Evolutionary conservation across 2,113 vertebrate species (phyloP).

Genomic region (Electrona antarctica): DNA sequence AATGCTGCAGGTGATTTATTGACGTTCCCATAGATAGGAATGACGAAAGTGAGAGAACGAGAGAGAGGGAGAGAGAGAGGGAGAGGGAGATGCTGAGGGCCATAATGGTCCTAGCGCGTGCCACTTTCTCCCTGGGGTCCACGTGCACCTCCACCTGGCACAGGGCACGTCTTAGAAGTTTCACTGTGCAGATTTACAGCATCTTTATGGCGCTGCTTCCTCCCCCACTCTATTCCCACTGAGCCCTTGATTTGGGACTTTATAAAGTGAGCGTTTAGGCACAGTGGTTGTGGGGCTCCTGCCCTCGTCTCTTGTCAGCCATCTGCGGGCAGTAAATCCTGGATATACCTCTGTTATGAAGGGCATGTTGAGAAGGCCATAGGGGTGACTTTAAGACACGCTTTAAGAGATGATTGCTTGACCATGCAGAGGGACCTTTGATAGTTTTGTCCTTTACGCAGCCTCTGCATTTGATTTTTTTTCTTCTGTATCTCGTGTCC

Average conservation of each 20-base stretch:
- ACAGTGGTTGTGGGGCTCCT: slow-evolving; percentile 32
- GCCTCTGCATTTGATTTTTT: slow-evolving; percentile 41
- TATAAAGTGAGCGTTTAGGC: slow-evolving; percentile 61
- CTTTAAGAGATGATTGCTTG: slow-evolving; percentile 72
- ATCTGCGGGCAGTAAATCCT: slow-evolving; percentile 76
- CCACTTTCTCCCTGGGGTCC: slow-evolving; percentile 35
- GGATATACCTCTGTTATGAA: slow-evolving; percentile 64
- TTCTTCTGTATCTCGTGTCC: slow-evolving; percentile 20
- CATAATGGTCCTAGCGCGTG: slow-evolving; percentile 42
- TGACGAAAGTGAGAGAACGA: too few relatives aligned
- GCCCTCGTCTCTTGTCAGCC: slow-evolving; percentile 55
- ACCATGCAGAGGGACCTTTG: slow-evolving; percentile 64
- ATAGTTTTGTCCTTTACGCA: slow-evolving; percentile 56
- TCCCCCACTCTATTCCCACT: slow-evolving; percentile 61
- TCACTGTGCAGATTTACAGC: slow-evolving; percentile 60
- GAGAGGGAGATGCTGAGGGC: not conserved
- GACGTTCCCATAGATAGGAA: too few relatives aligned
- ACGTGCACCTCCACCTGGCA: slow-evolving; percentile 50
- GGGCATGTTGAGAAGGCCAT: slow-evolving; percentile 65
- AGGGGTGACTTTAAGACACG: slow-evolving; percentile 71
- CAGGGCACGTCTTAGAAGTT: slow-evolving; percentile 56
- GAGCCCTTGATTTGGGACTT: slow-evolving; percentile 59
- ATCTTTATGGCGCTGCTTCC: slow-evolving; percentile 55
- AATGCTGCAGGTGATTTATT: not conserved
- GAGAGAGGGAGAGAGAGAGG: not conserved